Percentiles rank a stretch among this genome's conserved stretches.
Conservation (phyloP, 2,113 vertebrate genomes). For the Aegotheles bennettii region DNA sequence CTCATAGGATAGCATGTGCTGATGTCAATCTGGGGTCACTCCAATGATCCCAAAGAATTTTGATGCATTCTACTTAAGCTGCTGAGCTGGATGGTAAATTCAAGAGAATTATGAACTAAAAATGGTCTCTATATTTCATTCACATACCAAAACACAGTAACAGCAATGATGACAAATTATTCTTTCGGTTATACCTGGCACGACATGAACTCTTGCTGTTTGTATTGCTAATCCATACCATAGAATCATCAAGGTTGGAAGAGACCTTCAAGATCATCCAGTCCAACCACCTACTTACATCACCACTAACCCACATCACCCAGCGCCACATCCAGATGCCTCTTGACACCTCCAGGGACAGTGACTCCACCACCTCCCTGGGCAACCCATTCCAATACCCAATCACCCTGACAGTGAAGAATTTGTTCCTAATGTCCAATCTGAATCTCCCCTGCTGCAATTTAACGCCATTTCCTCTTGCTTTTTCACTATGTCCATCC, state of each 20-base stretch:
- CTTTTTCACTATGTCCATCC: not conserved
- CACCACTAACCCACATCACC: too few species aligned
- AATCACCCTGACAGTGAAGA: too few species aligned
- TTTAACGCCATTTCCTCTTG: too few species aligned
- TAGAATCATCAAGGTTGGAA: too few species aligned
- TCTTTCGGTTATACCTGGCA: not conserved
- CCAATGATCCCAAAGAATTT: not conserved
- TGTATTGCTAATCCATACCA: not conserved
- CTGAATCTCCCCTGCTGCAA: too few species aligned
- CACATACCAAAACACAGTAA: not conserved
- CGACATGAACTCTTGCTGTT: not conserved
- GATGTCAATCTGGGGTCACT: not conserved
- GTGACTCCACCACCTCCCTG: too few species aligned
- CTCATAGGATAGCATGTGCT: not conserved
- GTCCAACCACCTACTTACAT: too few species aligned
- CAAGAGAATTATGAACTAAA: not conserved
- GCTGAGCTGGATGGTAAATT: not conserved
- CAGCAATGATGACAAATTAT: not conserved
- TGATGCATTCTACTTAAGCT: not conserved
- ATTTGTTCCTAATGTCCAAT: too few species aligned
- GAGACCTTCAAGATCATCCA: too few species aligned
- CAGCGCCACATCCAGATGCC: too few species aligned
- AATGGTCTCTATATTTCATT: not conserved
- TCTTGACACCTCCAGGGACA: too few species aligned
- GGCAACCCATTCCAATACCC: too few species aligned